A percentile compares a stretch with the other conserved stretches of the same genome.
phyloP scores from a whole-genome alignment of 2,888 invertebrate species.

The Drosophila borborema region DNA sequence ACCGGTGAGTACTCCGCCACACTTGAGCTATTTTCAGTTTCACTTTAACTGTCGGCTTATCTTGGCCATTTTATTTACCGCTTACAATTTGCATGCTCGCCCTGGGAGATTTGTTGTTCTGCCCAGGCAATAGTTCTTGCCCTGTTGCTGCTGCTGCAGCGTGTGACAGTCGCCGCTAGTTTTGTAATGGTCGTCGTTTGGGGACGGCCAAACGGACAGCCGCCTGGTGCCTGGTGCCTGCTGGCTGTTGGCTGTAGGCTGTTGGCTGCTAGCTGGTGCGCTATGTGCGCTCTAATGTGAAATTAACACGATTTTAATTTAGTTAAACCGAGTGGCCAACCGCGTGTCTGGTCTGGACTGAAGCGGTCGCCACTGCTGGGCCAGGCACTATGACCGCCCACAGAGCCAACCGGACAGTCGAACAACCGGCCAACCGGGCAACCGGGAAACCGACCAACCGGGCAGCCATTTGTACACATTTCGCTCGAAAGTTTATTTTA shows the following conservation, averaged over 20 bases:
- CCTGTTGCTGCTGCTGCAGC: slow-evolving; percentile 22
- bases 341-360: slow-evolving; percentile 40
- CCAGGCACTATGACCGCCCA: not conserved
- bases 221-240: slow-evolving; percentile 18
- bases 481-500: slow-evolving; percentile 69
- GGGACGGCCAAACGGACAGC: slow-evolving; percentile 45
- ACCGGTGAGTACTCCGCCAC: slow-evolving; percentile 89
- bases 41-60: slow-evolving; percentile 56
- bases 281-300: slow-evolving; percentile 80
- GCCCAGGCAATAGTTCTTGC: slow-evolving; percentile 3
- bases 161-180: slow-evolving; percentile 60
- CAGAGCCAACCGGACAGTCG: not conserved
- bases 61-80: slow-evolving; percentile 69
- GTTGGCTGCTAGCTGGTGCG: slow-evolving; percentile 27
- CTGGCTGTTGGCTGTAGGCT: slow-evolving; percentile 9
- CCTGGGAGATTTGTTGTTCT: slow-evolving; percentile 42
- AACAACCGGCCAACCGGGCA: not conserved
- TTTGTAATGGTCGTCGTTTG: slow-evolving; percentile 59
- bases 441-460: slow-evolving; percentile 7
- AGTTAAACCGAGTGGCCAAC: slow-evolving; percentile 80
- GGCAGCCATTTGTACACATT: slow-evolving; percentile 24
- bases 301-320: slow-evolving; percentile 82
- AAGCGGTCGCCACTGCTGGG: not conserved
- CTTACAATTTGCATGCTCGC: slow-evolving; percentile 69
- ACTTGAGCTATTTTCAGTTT: not conserved